Conservation (phyloP, 2,113 vertebrate species). For the Arvicanthis niloticus region DNA sequence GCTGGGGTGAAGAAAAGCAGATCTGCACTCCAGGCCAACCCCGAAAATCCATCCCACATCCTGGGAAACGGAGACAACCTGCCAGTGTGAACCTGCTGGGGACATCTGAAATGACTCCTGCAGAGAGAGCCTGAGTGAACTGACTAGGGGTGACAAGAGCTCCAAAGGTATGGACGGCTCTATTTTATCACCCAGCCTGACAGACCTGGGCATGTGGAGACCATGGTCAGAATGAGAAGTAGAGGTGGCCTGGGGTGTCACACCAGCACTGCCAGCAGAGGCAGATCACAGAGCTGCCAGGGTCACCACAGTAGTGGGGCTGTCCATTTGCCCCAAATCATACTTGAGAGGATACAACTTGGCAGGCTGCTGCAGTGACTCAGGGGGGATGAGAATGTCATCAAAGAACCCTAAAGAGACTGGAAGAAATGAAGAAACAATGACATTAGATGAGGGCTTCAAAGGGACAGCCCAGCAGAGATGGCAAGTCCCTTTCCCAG, state of each 20-base stretch:
- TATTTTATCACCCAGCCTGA: neutral
- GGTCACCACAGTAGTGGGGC: neutral
- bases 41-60: neutral
- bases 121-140: neutral
- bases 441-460: rapidly evolving
- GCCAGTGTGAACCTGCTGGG: too few relatives aligned
- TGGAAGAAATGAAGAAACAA: constrained; percentile 71
- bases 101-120: neutral
- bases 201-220: rapidly evolving
- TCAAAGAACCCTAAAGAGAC: constrained; percentile 97
- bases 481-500: neutral
- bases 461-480: neutral
- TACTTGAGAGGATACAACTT: constrained; percentile 95
- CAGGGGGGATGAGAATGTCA: constrained; percentile 95
- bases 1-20: neutral
- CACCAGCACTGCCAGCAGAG: neutral
- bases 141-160: neutral
- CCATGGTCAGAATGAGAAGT: rapidly evolving
- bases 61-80: neutral
- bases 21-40: neutral
- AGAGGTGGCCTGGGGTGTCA: neutral
- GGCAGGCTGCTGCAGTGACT: constrained; percentile 96
- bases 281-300: neutral
- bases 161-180: too few relatives aligned
- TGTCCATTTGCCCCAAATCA: neutral